Conservation (phyloP, 64 coral and sea anemone species). For the Actinia tenebrosa region DNA sequence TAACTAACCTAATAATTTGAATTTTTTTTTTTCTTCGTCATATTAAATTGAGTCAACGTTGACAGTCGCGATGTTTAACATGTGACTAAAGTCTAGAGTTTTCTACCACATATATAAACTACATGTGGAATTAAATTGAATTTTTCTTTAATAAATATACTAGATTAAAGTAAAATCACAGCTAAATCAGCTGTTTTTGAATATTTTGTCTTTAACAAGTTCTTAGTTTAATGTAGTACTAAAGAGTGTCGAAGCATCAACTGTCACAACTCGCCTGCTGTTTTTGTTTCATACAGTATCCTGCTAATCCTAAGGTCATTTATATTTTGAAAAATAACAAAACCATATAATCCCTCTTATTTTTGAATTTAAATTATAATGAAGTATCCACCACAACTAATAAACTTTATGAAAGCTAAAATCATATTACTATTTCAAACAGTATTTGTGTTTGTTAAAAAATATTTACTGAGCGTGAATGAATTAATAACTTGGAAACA, state of each 20-base stretch:
- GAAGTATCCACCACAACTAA: neutral
- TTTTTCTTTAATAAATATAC: neutral
- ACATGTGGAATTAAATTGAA: neutral
- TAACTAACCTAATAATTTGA: neutral
- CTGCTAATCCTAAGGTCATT: neutral
- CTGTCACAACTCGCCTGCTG: neutral
- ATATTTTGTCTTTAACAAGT: neutral
- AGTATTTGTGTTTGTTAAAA: neutral
- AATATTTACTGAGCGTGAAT: neutral
- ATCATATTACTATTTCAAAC: neutral
- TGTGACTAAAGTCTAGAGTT: neutral
- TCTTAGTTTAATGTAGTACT: neutral
- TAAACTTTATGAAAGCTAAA: neutral
- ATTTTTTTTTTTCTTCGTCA: neutral
- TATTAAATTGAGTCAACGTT: neutral
- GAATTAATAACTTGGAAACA: neutral
- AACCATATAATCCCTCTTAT: neutral
- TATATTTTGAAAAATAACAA: neutral
- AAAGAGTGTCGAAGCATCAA: neutral
- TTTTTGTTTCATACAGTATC: neutral
- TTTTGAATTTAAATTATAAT: neutral
- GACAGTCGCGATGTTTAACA: neutral
- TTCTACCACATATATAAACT: neutral
- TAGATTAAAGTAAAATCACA: neutral
- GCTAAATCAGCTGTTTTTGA: neutral